phyloP scores from a whole-genome alignment of 2,797 vertebrate species.

The Centropyge bicolor region DNA sequence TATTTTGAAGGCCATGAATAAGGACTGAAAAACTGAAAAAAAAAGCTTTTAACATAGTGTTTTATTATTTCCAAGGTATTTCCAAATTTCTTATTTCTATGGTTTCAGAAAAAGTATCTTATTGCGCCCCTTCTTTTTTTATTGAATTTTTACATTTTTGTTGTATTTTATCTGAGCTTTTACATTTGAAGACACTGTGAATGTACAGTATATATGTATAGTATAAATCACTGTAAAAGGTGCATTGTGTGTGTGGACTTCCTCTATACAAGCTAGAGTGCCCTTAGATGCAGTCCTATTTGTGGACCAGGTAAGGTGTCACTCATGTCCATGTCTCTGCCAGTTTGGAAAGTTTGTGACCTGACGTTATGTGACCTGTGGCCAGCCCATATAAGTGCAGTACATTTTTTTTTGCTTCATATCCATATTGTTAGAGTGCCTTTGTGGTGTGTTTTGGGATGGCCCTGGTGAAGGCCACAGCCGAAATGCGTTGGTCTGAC shows the following conservation, averaged over 20 bases:
- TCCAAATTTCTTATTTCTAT: background rate
- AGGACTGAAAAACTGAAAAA: background rate
- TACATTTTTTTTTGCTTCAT: background rate
- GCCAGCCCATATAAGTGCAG: background rate
- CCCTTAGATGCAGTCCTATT: background rate
- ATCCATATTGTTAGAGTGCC: background rate
- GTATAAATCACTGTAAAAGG: background rate
- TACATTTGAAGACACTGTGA: background rate
- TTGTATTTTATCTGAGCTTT: background rate
- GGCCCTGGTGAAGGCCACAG: background rate
- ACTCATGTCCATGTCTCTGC: background rate
- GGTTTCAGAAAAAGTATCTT: background rate
- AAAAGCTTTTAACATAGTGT: background rate
- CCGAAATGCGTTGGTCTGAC: background rate
- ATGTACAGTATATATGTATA: too few relatives aligned
- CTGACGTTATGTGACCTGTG: background rate
- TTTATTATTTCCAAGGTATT: background rate
- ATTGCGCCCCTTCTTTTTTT: background rate
- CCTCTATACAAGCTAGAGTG: background rate
- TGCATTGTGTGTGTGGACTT: background rate
- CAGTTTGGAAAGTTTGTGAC: background rate
- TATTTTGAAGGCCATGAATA: background rate
- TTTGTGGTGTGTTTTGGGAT: background rate
- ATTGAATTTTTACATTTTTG: background rate
- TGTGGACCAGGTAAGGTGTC: background rate